Percentiles rank a stretch among this genome's conserved stretches.
Evolutionary conservation across 1,140 invertebrate genomes (phyloP).

Genomic region (Neuroterus valhalla): DNA sequence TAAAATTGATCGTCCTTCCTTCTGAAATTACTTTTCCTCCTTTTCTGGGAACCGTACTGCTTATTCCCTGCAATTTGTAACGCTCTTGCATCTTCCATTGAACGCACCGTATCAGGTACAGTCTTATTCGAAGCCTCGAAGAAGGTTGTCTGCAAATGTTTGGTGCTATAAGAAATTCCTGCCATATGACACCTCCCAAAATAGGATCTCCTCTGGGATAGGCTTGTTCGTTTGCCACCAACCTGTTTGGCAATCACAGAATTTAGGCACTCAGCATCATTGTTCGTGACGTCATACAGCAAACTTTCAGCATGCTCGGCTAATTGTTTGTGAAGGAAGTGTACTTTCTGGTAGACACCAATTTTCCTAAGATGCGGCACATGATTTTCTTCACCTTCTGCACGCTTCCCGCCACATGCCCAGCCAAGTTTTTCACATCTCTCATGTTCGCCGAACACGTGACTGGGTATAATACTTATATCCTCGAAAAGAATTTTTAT

Average conservation of each 20-base stretch:
- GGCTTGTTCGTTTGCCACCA: conserved; percentile 66
- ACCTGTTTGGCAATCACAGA: conserved; percentile 45
- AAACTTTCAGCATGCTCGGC: conserved; percentile 50
- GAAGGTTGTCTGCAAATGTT: conserved; percentile 11
- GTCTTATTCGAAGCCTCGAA: background rate
- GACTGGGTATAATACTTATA: background rate
- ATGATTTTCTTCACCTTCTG: too few relatives aligned
- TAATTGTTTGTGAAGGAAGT: too few relatives aligned
- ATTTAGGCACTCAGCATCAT: conserved; percentile 64
- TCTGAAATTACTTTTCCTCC: background rate
- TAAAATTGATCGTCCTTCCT: too few relatives aligned
- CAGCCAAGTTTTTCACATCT: background rate
- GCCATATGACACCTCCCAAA: conserved; percentile 51
- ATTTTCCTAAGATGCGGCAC: too few relatives aligned
- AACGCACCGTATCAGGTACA: conserved; percentile 1
- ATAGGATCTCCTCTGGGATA: conserved; percentile 52
- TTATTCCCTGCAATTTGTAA: too few relatives aligned
- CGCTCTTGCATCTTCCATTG: too few relatives aligned
- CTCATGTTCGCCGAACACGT: conserved; percentile 35
- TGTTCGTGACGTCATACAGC: conserved; percentile 63
- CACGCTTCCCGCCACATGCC: background rate
- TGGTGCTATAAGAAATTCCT: conserved; percentile 53
- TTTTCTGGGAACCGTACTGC: too few relatives aligned
- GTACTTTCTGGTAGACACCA: too few relatives aligned
- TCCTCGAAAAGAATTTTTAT: too few relatives aligned